phyloP scores from a whole-genome alignment of 2,888 invertebrate species.

The Tipula vernalis region DNA sequence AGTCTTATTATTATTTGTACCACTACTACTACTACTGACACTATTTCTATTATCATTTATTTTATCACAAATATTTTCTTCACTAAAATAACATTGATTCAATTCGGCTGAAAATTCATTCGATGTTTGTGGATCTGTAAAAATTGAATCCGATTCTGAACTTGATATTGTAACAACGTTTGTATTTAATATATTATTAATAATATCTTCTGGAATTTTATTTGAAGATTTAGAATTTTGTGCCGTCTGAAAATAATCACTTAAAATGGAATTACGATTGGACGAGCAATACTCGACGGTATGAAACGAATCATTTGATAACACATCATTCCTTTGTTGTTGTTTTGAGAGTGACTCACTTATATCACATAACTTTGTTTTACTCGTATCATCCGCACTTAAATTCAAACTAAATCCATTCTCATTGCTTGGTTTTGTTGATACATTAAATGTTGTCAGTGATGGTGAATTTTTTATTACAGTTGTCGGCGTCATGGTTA shows the following conservation, averaged over 20 bases:
- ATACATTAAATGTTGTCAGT: background rate
- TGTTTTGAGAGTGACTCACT: background rate
- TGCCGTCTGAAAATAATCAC: background rate
- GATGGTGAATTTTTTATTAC: background rate
- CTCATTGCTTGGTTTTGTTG: background rate
- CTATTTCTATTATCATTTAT: conserved; percentile 21
- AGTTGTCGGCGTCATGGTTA: background rate
- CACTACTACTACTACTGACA: background rate
- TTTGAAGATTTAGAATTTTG: background rate
- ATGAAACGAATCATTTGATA: conserved; percentile 5
- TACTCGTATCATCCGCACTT: background rate
- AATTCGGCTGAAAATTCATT: conserved; percentile 45
- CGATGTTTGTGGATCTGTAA: conserved; percentile 58
- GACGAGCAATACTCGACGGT: conserved; percentile 5
- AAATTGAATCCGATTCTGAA: conserved; percentile 61
- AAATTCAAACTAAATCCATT: background rate
- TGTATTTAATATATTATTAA: background rate
- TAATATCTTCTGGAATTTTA: background rate
- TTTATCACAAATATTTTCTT: conserved; percentile 38
- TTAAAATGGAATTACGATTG: background rate
- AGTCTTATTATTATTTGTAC: background rate
- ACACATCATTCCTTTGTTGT: background rate
- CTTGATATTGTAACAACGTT: conserved; percentile 44
- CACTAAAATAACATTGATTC: conserved; percentile 49
- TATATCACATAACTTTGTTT: background rate